phyloP scores from a whole-genome alignment of 1,140 invertebrate species.

The Diachasmimorpha longicaudata region DNA sequence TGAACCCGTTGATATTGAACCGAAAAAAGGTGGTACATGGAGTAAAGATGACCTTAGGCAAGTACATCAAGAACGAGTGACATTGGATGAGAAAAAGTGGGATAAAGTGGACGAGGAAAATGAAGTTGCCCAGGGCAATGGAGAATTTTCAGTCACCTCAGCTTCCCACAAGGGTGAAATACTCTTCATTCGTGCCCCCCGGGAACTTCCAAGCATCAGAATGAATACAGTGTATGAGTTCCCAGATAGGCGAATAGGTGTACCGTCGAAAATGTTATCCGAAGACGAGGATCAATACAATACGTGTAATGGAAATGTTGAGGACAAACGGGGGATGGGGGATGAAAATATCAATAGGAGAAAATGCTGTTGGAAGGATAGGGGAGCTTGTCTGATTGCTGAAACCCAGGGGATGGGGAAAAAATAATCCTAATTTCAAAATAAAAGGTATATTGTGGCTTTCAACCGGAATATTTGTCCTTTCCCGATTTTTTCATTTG shows the following conservation, averaged over 20 bases:
- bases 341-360: background rate
- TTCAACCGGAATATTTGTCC: background rate
- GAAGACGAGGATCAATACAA: background rate
- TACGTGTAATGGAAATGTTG: background rate
- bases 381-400: background rate
- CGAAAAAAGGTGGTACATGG: background rate
- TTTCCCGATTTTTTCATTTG: too few relatives aligned
- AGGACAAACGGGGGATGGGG: background rate
- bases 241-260: background rate
- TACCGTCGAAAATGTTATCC: background rate
- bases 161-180: constrained; percentile 3
- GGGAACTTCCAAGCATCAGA: background rate
- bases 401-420: background rate
- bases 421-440: background rate
- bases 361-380: background rate
- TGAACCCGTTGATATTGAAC: background rate
- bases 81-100: constrained; percentile 9
- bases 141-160: constrained; percentile 8
- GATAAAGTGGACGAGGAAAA: constrained; percentile 8
- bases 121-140: constrained; percentile 13
- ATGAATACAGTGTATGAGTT: constrained; percentile 7
- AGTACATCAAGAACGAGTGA: background rate
- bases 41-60: background rate
- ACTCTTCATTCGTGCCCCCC: constrained; percentile 3
- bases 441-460: background rate